Conservation (phyloP, 2,113 vertebrate genomes). For the Phalacrocorax pelagicus region DNA sequence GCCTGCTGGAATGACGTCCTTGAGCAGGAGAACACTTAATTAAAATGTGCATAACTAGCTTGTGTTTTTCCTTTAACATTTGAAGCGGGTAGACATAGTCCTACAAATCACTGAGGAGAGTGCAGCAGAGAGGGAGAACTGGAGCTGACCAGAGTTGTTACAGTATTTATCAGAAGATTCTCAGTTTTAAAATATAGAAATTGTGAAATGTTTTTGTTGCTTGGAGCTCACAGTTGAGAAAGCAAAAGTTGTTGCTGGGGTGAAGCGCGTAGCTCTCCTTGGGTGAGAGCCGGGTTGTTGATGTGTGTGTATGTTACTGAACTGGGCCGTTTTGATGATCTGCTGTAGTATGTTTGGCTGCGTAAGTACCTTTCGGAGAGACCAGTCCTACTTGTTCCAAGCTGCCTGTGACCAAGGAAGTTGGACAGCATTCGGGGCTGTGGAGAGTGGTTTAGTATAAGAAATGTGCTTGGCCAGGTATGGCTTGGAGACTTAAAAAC, state of each 20-base stretch:
- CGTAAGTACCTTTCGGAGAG: background rate
- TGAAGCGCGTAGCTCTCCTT: background rate
- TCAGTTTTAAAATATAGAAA: background rate
- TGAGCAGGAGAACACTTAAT: background rate
- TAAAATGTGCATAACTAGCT: background rate
- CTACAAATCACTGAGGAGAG: background rate
- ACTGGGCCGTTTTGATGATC: background rate
- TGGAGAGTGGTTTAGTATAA: background rate
- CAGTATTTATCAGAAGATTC: background rate
- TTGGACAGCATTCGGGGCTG: background rate
- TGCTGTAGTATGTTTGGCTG: background rate
- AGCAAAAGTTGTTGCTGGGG: background rate
- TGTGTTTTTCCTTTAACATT: background rate
- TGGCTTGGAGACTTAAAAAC: background rate
- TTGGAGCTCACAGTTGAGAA: background rate
- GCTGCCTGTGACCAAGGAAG: background rate
- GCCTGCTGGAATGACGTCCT: constrained; percentile 13
- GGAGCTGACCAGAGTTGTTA: background rate
- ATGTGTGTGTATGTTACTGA: background rate
- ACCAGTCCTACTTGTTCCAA: background rate
- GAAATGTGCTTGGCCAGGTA: background rate
- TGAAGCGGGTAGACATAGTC: constrained; percentile 4
- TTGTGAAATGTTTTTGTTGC: background rate
- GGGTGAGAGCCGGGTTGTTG: background rate
- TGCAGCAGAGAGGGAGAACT: background rate